A percentile compares a stretch with the other conserved stretches of the same genome.
Evolutionary conservation across 2,113 vertebrate species (phyloP).

Genomic region (Numida meleagris): DNA sequence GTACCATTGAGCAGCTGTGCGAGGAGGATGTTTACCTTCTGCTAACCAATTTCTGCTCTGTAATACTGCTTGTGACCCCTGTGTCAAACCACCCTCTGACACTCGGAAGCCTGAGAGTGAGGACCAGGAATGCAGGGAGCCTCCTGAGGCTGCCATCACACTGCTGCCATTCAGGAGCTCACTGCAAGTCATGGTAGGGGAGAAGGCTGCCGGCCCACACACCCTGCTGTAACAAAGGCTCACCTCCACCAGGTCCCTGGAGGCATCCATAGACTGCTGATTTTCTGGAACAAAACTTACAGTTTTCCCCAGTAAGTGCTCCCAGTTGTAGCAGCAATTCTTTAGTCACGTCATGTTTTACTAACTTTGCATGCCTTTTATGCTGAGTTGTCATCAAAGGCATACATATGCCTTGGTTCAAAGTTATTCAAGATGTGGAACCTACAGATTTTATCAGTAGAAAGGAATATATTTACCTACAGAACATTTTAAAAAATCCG

Average conservation of each 20-base stretch:
- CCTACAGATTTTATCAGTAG: neutral
- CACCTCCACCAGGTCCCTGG: neutral
- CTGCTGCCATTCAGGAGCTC: neutral
- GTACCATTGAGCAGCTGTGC: neutral
- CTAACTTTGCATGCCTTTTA: conserved; percentile 31
- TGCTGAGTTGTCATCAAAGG: neutral
- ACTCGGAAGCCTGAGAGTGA: neutral
- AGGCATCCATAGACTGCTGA: neutral
- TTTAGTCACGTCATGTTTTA: neutral
- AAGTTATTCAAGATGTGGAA: conserved; percentile 39
- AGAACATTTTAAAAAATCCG: neutral
- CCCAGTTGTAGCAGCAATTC: conserved; percentile 36
- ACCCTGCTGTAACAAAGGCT: neutral
- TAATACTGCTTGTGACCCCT: neutral
- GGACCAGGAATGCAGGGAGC: neutral
- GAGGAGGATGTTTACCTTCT: neutral
- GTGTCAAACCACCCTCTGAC: accelerated
- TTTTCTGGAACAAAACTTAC: neutral
- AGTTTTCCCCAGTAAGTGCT: conserved; percentile 20
- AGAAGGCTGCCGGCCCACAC: neutral
- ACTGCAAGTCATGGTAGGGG: neutral
- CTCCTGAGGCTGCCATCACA: neutral
- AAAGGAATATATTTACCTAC: neutral
- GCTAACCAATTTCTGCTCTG: neutral
- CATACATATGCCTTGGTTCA: neutral